Base-by-base conservation (phyloP, 1,140 invertebrate genomes). In the fruit fly (Drosophila melanogaster) region DNA sequence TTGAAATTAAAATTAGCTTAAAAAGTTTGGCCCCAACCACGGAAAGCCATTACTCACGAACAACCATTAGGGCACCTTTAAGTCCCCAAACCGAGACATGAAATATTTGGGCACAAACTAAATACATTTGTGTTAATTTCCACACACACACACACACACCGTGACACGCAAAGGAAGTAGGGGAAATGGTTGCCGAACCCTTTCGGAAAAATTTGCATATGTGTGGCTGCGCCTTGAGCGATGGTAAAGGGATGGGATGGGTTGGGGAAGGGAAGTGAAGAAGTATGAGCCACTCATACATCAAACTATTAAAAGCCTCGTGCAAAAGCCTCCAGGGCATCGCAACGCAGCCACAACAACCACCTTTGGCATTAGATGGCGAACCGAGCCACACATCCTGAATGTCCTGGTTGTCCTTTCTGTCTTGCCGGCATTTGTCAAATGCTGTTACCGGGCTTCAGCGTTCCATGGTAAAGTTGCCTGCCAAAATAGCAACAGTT, bases 71-170 rank as follows among this genome's bases (percentile, higher is more conserved):
- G 24, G 17, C 81, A 84, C 72, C 81, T 86, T 79, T 59, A 60
- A 78, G 53, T 50, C 66, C 77, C 80, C 65, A 77, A 77, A 49
- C 72, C 71, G 61, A 53, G 33, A 49, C 74, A 65, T 75, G 54
- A 87, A 77, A 74, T 83, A 79, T 79, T 76, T 73, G 22, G 59
- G 71, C 62, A 57, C 59, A 69, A 89, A 87, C 84, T 84, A 89
- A 89, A 89, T 84, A 89, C 84, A 89, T 89, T 89, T 89, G 77
- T 78, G 84, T 89, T 89, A 84, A 89, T 89, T 84, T 87, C 64
- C 67, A 76, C 71, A 72, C 71, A 58, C 59, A 74, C 38, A 44
- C 40, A 51, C 41, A 40, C 24, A 49, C 43, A 41, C 44, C n/a
- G n/a, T 30, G 30, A 0, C 7, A 8, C 1, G 30, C 30, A 51